Percentiles rank a stretch among this genome's conserved stretches.
phyloP scores from a whole-genome alignment of 2,888 invertebrate species.

The Cantharis lateralis region DNA sequence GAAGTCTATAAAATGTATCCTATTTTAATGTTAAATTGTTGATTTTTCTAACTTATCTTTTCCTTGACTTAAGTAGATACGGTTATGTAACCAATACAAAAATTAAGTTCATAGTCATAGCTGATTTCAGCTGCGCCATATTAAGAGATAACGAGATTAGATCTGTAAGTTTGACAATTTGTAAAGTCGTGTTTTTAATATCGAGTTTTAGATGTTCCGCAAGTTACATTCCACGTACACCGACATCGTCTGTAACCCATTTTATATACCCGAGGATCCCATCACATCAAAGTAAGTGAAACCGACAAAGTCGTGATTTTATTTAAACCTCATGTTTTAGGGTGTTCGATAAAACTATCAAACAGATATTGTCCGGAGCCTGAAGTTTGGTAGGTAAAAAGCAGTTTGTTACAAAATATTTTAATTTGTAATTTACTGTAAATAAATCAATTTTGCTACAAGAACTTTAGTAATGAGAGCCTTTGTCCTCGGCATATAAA shows the following conservation, averaged over 20 bases:
- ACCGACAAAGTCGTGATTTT: not conserved
- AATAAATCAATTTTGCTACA: not conserved
- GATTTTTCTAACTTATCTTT: slow-evolving; percentile 1
- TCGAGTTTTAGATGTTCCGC: slow-evolving; percentile 73
- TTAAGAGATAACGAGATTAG: slow-evolving; percentile 93
- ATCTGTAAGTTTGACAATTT: slow-evolving; percentile 64
- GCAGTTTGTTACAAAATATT: not conserved
- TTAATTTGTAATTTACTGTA: not conserved
- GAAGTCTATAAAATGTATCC: slow-evolving; percentile 94
- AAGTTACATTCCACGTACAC: slow-evolving; percentile 91
- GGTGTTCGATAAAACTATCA: slow-evolving; percentile 70
- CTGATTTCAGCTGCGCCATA: slow-evolving; percentile 86
- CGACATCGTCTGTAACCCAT: slow-evolving; percentile 95
- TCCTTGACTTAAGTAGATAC: slow-evolving; percentile 62
- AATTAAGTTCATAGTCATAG: slow-evolving; percentile 91
- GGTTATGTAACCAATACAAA: slow-evolving; percentile 98
- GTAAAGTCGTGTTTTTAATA: slow-evolving; percentile 19
- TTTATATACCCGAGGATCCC: slow-evolving; percentile 91
- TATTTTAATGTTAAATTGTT: not conserved
- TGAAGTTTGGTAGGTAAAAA: slow-evolving; percentile 19
- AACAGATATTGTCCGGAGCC: slow-evolving; percentile 60
- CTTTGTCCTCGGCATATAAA: slow-evolving; percentile 86
- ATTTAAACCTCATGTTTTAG: slow-evolving; percentile 54
- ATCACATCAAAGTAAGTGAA: slow-evolving; percentile 80
- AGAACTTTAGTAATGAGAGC: slow-evolving; percentile 65